Evolutionary conservation across 2,113 vertebrate genomes (phyloP), one percentile per base, ranked within the genome.

Genomic region (Phylloscopus trochilus): DNA sequence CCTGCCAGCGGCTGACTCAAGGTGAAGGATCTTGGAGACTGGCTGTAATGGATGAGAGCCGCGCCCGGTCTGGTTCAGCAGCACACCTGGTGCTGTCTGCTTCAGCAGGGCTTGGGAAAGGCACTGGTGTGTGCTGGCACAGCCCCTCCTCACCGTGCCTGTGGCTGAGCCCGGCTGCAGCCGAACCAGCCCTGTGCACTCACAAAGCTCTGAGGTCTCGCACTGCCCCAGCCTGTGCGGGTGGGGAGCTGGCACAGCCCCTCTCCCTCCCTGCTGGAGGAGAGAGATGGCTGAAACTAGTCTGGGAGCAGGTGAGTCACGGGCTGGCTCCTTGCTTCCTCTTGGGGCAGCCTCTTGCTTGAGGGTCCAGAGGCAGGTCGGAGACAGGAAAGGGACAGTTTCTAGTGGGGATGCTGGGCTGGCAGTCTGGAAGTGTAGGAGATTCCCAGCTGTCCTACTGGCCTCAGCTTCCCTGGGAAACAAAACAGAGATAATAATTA

Each of bases 21-120:
- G 53, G 44, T 7, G 4, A 47, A 69, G 47, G 23, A 44, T 86
- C 78, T 59, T 2, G 1, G 39, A 55, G 87, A 44, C 33, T 8
- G 63, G 3, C 14, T n/a, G 52, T 27, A 9, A 33, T 28, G 72
- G 83, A 10, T 13, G 11, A 52, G 49, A 60, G 62, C 69, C 33
- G 5, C 68, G 10, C 89, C 62, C 6, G 37, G 44, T 44, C 75
- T 67, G 28, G 66, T 49, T 49, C 43, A 30, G 58, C 37, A 56
- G 88, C 56, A 11, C 92, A 91, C 93, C 90, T 79, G 80, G 92
- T 83, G 58, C 83, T 77, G 76, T 31, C 77, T 28, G 49, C 78
- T 90, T 47, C 1, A 0, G 82, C 52, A 21, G 47, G 0, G 13
- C 33, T 35, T 31, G 76, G 87, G 92, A 62, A 73, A 92, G 90